Percentiles rank a stretch among this genome's conserved stretches.
These are phyloP conservation scores for Enteromius afrohamiltoni DNA, from an alignment of 2,797 vertebrate genomes.

Conservation along the genomic window DNA sequence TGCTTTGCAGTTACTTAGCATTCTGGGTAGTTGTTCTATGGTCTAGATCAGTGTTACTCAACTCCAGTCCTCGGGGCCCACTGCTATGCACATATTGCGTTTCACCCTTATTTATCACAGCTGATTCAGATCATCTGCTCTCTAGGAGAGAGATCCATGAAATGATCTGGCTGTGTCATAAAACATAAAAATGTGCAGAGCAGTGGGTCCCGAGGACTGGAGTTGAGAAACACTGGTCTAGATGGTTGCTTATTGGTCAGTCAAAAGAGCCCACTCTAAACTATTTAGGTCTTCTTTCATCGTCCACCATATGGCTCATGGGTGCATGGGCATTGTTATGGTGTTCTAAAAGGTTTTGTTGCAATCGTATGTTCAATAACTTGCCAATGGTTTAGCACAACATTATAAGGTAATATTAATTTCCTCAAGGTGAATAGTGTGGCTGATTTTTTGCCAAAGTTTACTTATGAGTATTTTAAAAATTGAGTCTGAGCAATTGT, in stretches of 20 bases:
- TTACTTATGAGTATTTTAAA: conserved; percentile 5
- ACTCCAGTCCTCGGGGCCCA: no score
- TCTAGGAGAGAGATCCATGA: no score
- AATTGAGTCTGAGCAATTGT: background rate
- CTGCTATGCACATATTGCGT: no score
- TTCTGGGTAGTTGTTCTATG: background rate
- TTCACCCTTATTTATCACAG: no score
- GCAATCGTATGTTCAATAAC: background rate
- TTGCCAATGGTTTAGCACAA: background rate
- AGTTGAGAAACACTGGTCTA: background rate
- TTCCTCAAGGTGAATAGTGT: background rate
- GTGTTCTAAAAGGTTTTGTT: background rate
- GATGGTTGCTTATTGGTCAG: background rate
- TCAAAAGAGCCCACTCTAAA: background rate
- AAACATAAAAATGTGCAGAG: no score
- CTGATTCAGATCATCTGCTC: no score
- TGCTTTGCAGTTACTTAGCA: background rate
- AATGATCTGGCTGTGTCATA: no score
- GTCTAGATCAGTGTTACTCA: background rate
- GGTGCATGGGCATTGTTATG: background rate
- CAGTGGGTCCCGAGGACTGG: no score
- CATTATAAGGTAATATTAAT: background rate
- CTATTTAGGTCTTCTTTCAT: background rate
- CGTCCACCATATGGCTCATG: background rate
- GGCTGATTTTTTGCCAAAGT: background rate